phyloP scores from a whole-genome alignment of 2,888 invertebrate genomes.

The Galerucella calmariensis region DNA sequence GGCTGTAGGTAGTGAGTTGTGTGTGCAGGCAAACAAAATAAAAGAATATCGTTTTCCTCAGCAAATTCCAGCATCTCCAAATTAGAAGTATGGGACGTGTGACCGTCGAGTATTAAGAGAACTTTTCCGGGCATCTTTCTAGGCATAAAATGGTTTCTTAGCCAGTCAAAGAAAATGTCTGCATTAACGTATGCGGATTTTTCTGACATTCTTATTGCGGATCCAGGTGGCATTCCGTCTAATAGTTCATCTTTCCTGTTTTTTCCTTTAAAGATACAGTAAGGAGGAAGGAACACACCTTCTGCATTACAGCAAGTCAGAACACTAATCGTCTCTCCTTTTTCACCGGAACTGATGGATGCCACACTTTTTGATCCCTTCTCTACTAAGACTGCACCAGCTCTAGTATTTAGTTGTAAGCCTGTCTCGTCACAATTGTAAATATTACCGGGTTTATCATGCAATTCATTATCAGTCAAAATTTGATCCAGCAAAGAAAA shows the following conservation, averaged over 20 bases:
- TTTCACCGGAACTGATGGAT: conserved; percentile 27
- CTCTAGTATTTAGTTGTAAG: conserved; percentile 29
- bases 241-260: too few relatives aligned
- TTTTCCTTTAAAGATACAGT: too few relatives aligned
- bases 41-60: too few relatives aligned
- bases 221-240: too few relatives aligned
- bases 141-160: neutral
- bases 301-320: conserved; percentile 32
- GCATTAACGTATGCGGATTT: neutral
- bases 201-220: too few relatives aligned
- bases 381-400: conserved; percentile 13
- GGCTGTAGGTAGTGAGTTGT: neutral
- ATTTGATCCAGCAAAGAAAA: too few relatives aligned
- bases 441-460: conserved; percentile 21
- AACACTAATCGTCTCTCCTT: conserved; percentile 31
- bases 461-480: conserved; percentile 1
- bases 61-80: too few relatives aligned
- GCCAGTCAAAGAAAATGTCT: neutral
- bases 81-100: too few relatives aligned
- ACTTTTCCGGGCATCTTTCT: neutral
- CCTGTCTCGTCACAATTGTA: conserved; percentile 36
- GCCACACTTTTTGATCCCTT: conserved; percentile 32
- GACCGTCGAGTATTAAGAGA: neutral
- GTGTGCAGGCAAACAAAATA: neutral
- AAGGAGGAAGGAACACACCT: conserved; percentile 34